Evolutionary conservation across 2,888 invertebrate genomes (phyloP), one percentile per base, ranked within the genome.

Genomic region (Hirudinaria manillensis): DNA sequence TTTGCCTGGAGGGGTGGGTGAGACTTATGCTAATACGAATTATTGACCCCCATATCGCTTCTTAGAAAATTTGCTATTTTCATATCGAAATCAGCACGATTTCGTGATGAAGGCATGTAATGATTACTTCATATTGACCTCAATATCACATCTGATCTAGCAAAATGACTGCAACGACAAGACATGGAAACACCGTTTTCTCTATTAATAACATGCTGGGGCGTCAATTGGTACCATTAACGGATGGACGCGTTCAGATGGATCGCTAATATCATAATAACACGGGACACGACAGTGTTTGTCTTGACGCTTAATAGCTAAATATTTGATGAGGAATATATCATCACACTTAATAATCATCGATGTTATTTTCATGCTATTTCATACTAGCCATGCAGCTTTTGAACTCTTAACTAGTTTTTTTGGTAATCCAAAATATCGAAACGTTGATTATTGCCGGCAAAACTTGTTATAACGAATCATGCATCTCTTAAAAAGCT

Each of bases 281-380:
- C 72, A 51, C 71, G 36, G 38, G 72, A 51, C 72, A 55, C 61
- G 29, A 61, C 24, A 24, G 68, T 72, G 72, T 72, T 72, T 72
- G 72, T 72, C 56, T 68, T 53, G 36, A 34, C 72, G 72, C 72
- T 51, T 55, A 55, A 72, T 72, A 51, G 34, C 72, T 72, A 55
- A 72, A 72, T 72, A 72, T 72, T 72, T 55, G 29, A 72, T 72
- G 29, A 51, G 53, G 72, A 16, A 45, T 45, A 7, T 45, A 45
- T 45, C 45, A 45, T 45, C 45, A 45, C 45, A 45, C 45, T 45
- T 45, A 45, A 45, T 45, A 45, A 45, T 45, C 45, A 45, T 45
- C 45, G 45, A 45, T 45, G 45, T 45, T 45, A 16, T 45, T 45
- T 45, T 45, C 45, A 45, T 16, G 45, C 16, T 45, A 16, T 45